A percentile compares a stretch with the other conserved stretches of the same genome.
phyloP scores from a whole-genome alignment of 30 jellyfish, hydroid and myxozoan genomes.

The Aurelia sp. region DNA sequence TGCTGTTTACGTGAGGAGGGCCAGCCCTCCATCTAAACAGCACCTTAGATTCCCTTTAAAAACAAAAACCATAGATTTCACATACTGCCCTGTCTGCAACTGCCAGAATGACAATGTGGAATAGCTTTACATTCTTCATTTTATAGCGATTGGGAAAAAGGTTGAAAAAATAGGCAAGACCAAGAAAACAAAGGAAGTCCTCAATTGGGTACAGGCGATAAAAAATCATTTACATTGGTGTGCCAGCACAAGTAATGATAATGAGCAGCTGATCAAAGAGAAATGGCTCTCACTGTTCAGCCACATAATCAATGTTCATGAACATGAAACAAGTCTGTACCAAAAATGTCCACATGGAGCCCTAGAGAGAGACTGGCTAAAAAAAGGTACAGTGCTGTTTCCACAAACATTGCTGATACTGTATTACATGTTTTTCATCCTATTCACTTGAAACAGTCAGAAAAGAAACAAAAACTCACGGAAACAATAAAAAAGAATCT shows the following conservation, averaged over 20 bases:
- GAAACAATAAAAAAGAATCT: no score
- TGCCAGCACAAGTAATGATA: constrained; percentile 43
- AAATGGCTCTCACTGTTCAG: constrained; percentile 51
- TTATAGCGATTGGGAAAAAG: constrained; percentile 29
- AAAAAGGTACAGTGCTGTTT: constrained; percentile 15
- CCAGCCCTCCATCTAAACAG: no score
- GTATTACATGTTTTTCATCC: background rate
- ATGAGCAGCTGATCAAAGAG: constrained; percentile 29
- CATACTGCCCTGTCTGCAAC: no score
- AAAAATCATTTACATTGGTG: constrained; percentile 65
- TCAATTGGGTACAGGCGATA: constrained; percentile 26
- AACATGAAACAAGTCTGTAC: constrained; percentile 8
- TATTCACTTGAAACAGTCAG: background rate
- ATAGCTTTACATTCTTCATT: background rate
- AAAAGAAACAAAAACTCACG: background rate
- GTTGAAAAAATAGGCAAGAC: constrained; percentile 16
- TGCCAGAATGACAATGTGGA: no score
- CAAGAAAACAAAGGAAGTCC: constrained; percentile 19
- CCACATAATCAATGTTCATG: constrained; percentile 37
- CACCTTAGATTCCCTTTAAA: no score
- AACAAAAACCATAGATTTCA: no score
- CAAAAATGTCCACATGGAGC: constrained; percentile 32
- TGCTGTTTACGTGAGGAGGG: no score
- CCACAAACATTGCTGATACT: background rate
- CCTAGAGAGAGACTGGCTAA: constrained; percentile 34